A percentile compares a stretch with the other conserved stretches of the same genome.
Conservation (phyloP, 2,113 vertebrate species). For the Neolamprologus toae region DNA sequence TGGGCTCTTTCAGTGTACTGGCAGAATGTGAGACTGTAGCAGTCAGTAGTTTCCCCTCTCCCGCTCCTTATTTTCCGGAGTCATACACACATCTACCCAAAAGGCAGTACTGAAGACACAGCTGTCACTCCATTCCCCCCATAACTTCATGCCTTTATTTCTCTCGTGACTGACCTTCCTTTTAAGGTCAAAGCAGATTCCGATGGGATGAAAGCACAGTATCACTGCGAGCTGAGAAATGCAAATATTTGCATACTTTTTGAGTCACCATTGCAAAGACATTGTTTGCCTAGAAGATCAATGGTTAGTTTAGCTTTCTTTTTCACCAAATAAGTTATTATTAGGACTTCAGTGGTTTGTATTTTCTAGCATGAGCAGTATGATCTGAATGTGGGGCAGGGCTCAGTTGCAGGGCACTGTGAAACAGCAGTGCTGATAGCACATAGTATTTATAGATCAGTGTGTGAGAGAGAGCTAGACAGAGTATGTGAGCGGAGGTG, state of each 20-base stretch:
- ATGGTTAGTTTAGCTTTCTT: background rate
- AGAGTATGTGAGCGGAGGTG: constrained; percentile 10
- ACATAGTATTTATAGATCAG: constrained; percentile 62
- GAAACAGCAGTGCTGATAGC: constrained; percentile 40
- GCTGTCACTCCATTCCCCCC: constrained; percentile 34
- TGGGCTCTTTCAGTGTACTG: constrained; percentile 1
- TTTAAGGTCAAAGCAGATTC: constrained; percentile 5
- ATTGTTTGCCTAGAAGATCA: background rate
- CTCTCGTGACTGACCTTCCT: background rate
- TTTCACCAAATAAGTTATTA: background rate
- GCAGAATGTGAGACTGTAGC: background rate
- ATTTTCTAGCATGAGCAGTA: background rate
- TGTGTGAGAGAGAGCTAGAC: background rate
- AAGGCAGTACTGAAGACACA: constrained; percentile 8
- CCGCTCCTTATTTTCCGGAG: background rate
- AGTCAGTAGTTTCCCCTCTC: background rate
- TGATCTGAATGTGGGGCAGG: constrained; percentile 54
- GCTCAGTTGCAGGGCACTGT: constrained; percentile 18
- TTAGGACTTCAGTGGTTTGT: background rate
- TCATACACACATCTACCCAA: background rate
- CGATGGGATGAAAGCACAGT: background rate
- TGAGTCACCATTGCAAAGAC: background rate
- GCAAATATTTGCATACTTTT: background rate
- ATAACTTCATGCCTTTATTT: constrained; percentile 12
- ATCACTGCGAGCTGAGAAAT: background rate